These are phyloP conservation scores for Drosophila mercatorum DNA, from an alignment of 2,888 invertebrate genomes.

Conservation along the genomic window DNA sequence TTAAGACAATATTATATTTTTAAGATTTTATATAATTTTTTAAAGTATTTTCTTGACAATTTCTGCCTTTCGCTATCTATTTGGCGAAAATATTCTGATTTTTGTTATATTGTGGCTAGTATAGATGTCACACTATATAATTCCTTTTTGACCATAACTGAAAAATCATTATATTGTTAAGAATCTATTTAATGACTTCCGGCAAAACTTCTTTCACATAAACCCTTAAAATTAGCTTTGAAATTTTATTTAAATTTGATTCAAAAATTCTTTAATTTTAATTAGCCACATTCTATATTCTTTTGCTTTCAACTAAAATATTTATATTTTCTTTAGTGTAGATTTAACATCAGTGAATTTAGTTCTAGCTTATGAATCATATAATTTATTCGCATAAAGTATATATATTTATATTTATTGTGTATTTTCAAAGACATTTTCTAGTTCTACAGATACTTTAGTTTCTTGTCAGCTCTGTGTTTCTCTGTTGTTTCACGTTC, in stretches of 20 bases:
- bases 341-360: background rate
- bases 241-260: background rate
- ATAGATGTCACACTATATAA: too few relatives aligned
- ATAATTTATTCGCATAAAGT: background rate
- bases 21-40: too few relatives aligned
- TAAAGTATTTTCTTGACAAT: too few relatives aligned
- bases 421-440: background rate
- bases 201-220: background rate
- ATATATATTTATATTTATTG: too few relatives aligned
- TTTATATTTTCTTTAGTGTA: background rate
- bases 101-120: too few relatives aligned
- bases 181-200: background rate
- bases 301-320: too few relatives aligned
- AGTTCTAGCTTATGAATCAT: constrained; percentile 3
- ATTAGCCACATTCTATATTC: background rate
- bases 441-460: background rate
- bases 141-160: too few relatives aligned
- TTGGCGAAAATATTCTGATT: too few relatives aligned
- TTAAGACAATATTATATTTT: background rate
- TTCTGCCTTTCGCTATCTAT: background rate
- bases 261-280: background rate
- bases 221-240: too few relatives aligned
- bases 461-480: background rate
- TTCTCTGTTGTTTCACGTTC: too few relatives aligned
- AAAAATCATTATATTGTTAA: too few relatives aligned